These are phyloP conservation scores for Muntiacus muntjak DNA, from an alignment of 2,113 vertebrate species.

Conservation along the genomic window DNA sequence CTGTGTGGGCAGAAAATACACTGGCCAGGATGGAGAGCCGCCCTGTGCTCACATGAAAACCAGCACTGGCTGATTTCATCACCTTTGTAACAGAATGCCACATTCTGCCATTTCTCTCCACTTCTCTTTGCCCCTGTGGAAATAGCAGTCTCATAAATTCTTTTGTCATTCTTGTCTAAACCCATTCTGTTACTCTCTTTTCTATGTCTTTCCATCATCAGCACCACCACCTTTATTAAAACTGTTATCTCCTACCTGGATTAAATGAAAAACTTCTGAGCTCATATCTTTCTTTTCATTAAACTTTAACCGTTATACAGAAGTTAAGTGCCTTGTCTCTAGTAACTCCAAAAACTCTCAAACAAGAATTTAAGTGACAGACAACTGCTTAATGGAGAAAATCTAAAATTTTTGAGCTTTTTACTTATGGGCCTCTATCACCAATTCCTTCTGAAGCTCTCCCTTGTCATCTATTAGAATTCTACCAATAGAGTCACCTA, in stretches of 20 bases:
- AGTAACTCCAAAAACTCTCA: background rate
- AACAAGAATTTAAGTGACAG: background rate
- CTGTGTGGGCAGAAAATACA: background rate
- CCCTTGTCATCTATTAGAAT: background rate
- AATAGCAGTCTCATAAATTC: background rate
- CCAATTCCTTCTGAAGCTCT: background rate
- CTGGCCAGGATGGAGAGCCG: background rate
- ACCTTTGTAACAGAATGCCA: background rate
- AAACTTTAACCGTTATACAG: background rate
- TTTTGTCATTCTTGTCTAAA: background rate
- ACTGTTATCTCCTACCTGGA: background rate
- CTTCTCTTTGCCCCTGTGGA: background rate
- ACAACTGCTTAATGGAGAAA: background rate
- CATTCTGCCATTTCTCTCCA: background rate
- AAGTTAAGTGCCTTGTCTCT: background rate
- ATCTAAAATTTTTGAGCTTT: background rate
- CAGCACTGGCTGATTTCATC: conserved; percentile 7
- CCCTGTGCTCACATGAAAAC: background rate
- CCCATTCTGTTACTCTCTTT: background rate
- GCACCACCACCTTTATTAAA: background rate
- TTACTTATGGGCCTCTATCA: background rate
- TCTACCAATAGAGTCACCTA: background rate
- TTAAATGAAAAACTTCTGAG: background rate
- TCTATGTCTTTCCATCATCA: background rate
- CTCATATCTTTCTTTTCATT: background rate